phyloP scores from a whole-genome alignment of 2,113 vertebrate genomes.

The Cavia aperea region DNA sequence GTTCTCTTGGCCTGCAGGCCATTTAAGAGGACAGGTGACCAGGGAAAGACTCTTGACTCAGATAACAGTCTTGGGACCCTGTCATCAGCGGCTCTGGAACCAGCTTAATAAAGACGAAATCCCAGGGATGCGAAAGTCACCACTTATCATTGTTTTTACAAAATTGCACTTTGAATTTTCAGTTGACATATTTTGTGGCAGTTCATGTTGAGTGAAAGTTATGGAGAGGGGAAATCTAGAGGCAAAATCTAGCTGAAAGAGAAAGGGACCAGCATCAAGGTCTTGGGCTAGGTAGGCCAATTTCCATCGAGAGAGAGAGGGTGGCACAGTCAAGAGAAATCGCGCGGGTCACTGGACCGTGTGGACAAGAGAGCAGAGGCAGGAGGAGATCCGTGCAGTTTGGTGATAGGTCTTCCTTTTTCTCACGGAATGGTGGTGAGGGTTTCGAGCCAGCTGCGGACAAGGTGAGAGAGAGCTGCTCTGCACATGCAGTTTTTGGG shows the following conservation, averaged over 20 bases:
- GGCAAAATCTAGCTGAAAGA: not conserved
- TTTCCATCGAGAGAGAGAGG: not conserved
- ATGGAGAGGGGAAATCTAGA: not conserved
- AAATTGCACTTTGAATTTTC: not conserved
- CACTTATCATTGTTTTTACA: not conserved
- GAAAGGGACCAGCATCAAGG: not conserved
- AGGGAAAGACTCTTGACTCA: not conserved
- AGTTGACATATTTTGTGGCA: not conserved
- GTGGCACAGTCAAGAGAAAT: not conserved
- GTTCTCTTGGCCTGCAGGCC: not conserved
- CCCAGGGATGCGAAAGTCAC: not conserved
- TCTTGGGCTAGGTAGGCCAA: not conserved
- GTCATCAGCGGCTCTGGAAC: not conserved
- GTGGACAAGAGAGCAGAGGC: not conserved
- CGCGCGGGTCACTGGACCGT: not conserved
- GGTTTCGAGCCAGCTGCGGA: not conserved
- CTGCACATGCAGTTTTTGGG: rapidly evolving
- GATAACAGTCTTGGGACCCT: not conserved
- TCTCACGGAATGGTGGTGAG: rapidly evolving
- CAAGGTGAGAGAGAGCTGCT: not conserved
- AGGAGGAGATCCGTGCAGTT: not conserved
- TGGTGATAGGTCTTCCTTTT: not conserved
- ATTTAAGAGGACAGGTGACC: not conserved
- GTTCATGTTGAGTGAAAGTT: not conserved
- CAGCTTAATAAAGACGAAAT: not conserved